A percentile compares a stretch with the other conserved stretches of the same genome.
Conservation (phyloP, 2,113 vertebrate species). For the Platysternon megacephalum region DNA sequence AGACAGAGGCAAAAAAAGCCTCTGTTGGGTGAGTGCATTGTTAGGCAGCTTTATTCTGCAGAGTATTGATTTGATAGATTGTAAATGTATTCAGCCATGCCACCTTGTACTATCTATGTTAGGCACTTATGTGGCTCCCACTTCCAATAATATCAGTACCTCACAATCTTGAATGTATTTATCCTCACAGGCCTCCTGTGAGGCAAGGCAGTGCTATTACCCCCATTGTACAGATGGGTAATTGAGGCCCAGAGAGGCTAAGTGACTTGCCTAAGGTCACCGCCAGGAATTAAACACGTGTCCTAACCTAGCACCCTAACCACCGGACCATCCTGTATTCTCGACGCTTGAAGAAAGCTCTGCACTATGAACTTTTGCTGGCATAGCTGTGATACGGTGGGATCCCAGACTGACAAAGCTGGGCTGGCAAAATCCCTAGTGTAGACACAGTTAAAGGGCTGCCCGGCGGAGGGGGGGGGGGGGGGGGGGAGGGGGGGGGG, state of each 20-base stretch:
- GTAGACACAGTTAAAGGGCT: no score
- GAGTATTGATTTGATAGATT: conserved; percentile 58
- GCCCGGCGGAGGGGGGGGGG: no score
- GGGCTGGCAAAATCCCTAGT: neutral
- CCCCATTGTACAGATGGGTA: neutral
- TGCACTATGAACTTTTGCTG: neutral
- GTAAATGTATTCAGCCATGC: neutral
- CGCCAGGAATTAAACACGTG: neutral
- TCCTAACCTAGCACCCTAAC: neutral
- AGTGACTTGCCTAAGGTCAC: neutral
- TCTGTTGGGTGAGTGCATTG: conserved; percentile 16
- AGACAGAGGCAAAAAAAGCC: no score
- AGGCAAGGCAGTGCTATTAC: neutral
- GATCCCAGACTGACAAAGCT: neutral
- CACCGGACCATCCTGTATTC: neutral
- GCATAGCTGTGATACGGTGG: neutral
- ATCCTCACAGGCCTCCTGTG: accelerated
- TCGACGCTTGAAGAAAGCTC: neutral
- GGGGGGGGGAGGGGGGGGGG: no score
- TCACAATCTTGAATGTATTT: neutral
- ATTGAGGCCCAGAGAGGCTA: accelerated
- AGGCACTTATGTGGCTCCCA: neutral
- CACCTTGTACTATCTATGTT: conserved; percentile 31
- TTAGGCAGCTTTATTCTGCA: conserved; percentile 35
- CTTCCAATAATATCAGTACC: neutral